Evolutionary conservation across 2,888 invertebrate genomes (phyloP), one percentile per base, ranked within the genome.

Genomic region (Ptychoptera contaminata): DNA sequence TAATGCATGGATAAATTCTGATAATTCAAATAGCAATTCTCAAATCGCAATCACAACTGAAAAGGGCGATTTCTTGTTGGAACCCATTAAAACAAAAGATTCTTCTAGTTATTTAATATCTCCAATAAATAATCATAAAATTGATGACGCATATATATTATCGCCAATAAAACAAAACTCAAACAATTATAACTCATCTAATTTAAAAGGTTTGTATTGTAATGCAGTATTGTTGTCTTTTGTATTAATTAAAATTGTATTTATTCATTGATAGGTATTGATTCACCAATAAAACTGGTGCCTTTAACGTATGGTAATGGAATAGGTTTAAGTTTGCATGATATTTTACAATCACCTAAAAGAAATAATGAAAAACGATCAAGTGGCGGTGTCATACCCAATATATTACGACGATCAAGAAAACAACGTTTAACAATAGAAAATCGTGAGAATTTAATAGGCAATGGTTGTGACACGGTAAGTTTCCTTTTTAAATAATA

Each of bases 11-110:
- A 46, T 32, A 30, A 12, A 39, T 42, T 46, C 46, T 2, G 46
- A 46, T 29, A 45, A 42, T 39, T 46, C 46, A 11, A 46, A 42
- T 7, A 36, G 37, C 11, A 46, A 41, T 16, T 42, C 42, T 12
- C 45, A 45, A 43, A 47, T 47, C 32, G 47, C 47, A 40, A 47
- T 47, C 38, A 45, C 49, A 40, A 49, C 49, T 32, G 35, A 49
- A 42, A 45, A 46, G 9, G 49, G 49, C 2, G 49, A 49, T 40
- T 49, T 49, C 39, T 42, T 49, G 34, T 39, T 49, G 10, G 44
- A 46, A 34, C 47, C 45, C 34, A 42, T 46, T 2, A 46, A 46
- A 40, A 37, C 37, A 11, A 37, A 39, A 8, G 16, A 16, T 16
- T 32, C 31, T 15, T 37, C 35, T 8, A 35, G 35, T 6, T 46